Base-by-base conservation (phyloP, 2,888 invertebrate genomes). In the Stenodema calcarata region DNA sequence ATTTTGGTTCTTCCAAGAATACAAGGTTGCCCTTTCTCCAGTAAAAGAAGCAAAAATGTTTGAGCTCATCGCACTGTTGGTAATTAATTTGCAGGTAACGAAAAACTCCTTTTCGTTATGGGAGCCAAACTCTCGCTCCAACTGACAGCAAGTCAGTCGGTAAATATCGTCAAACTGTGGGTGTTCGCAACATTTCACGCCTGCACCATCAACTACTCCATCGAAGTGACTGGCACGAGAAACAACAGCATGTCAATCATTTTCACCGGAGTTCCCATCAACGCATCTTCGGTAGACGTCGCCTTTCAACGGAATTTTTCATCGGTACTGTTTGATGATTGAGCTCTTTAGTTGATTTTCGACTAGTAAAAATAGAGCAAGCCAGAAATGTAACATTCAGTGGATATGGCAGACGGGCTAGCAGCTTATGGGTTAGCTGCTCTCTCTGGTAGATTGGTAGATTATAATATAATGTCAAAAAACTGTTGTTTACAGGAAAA, bases 21-120 rank as follows among this genome's bases (percentile, higher is more conserved):
- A n/a, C n/a, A n/a, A n/a, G n/a, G n/a, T n/a, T n/a, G n/a, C n/a
- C n/a, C n/a, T n/a, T n/a, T n/a, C n/a, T n/a, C n/a, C n/a, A n/a
- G n/a, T n/a, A n/a, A n/a, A 35, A 35, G 2, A 2, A 4, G 7
- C 7, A 35, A 7, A 4, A 35, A 4, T 35, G 35, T 35, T 35
- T 35, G 4, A 7, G 35, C 35, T 35, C 35, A 35, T 35, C 35
- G 7, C 35, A 35, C 35, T 4, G 7, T 35, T 2, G 35, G 35
- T 35, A 35, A 35, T 35, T 35, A 7, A 62, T 62, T 62, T 62
- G 9, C 62, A 62, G 73, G 73, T 0, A 27, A 78, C 23, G 78
- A 78, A 47, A 78, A 78, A 44, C 78, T 78, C 2, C 14, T 78
- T 27, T 78, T 78, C 44, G 12, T 78, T 23, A 78, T 78, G 78